Conservation (phyloP, 2,888 invertebrate genomes). For the Platycnemis pennipes region DNA sequence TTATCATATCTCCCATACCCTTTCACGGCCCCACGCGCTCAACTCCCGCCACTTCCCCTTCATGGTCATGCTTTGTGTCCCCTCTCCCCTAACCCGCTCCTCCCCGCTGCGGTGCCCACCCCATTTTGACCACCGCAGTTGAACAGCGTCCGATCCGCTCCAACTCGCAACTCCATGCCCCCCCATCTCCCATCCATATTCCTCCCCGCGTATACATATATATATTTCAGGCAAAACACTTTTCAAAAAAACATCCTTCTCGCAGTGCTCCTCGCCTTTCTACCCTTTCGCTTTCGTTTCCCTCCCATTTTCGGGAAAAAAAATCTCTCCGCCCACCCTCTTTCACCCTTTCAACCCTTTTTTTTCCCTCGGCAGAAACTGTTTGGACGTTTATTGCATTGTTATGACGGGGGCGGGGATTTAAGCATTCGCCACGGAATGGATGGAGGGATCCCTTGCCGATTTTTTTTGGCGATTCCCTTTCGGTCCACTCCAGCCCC, state of each 20-base stretch:
- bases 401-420: not conserved
- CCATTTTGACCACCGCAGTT: constrained; percentile 3
- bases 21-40: not conserved
- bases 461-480: not conserved
- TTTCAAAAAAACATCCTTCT: constrained; percentile 49
- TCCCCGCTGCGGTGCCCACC: not conserved
- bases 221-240: constrained; percentile 39
- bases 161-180: not conserved
- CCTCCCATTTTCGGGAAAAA: not conserved
- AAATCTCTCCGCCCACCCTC: not conserved
- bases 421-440: constrained; percentile 35
- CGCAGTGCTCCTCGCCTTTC: not conserved
- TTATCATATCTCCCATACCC: constrained; percentile 47
- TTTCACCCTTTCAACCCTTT: not conserved
- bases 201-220: not conserved
- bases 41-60: not conserved
- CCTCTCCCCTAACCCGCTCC: not conserved
- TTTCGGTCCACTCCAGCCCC: not conserved
- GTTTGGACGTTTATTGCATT: constrained; percentile 49
- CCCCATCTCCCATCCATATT: not conserved
- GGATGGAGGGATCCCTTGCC: not conserved
- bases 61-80: not conserved
- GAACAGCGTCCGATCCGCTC: constrained; percentile 5
- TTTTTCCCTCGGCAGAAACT: constrained; percentile 39
- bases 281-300: not conserved